phyloP scores from a whole-genome alignment of 2,888 invertebrate genomes.

The Ypsolopha scabrella region DNA sequence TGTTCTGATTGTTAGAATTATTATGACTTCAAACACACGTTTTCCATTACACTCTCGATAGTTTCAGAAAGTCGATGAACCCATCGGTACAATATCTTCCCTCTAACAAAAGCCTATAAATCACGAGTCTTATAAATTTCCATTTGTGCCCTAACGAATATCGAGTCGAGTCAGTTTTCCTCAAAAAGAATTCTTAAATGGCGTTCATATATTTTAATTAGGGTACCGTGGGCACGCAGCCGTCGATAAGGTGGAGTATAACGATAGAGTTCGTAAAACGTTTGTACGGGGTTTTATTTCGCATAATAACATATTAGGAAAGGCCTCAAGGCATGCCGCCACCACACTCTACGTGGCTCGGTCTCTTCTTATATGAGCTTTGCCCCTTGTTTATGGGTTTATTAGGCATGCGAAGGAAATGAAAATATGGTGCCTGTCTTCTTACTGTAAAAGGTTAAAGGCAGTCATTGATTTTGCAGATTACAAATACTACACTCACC shows the following conservation, averaged over 20 bases:
- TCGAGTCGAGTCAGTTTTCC: conserved; percentile 24
- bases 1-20: no score
- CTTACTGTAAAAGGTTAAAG: no score
- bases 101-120: neutral
- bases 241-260: conserved; percentile 47
- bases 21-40: no score
- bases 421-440: neutral
- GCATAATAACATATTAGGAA: conserved; percentile 60
- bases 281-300: conserved; percentile 40
- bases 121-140: conserved; percentile 25
- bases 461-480: no score
- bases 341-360: neutral
- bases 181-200: conserved; percentile 48
- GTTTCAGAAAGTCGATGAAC: neutral
- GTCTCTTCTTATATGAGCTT: neutral
- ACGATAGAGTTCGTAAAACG: conserved; percentile 16
- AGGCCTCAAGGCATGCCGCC: conserved; percentile 32
- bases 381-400: no score
- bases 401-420: no score
- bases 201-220: conserved; percentile 62
- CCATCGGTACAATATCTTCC: neutral
- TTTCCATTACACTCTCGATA: no score
- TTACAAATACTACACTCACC: no score
- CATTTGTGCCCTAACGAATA: conserved; percentile 38
- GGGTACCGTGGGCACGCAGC: conserved; percentile 42